A percentile compares a stretch with the other conserved stretches of the same genome.
Evolutionary conservation across 2,113 vertebrate genomes (phyloP).

Genomic region (Bungarus multicinctus): DNA sequence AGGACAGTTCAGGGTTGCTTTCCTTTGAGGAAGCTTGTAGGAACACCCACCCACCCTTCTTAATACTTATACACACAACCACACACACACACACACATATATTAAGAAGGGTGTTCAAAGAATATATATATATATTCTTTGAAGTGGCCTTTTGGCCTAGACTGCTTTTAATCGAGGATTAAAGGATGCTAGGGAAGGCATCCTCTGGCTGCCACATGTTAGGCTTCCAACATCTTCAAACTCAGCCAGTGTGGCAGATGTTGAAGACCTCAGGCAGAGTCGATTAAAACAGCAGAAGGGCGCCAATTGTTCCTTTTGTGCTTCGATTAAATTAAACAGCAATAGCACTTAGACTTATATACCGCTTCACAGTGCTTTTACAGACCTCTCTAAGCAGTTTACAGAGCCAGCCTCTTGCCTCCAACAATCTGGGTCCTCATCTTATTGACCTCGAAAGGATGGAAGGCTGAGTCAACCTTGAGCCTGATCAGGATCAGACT

Average conservation of each 20-base stretch:
- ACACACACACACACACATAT: too few relatives aligned
- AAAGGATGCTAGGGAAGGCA: not conserved
- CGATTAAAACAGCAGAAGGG: not conserved
- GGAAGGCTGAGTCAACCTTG: not conserved
- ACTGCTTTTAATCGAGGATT: not conserved
- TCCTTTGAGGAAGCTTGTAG: not conserved
- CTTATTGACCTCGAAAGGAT: not conserved
- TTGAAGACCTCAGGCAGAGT: not conserved
- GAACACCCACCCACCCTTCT: not conserved
- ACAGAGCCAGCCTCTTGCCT: not conserved
- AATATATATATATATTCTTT: not conserved
- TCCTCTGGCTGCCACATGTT: not conserved
- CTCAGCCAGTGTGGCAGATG: not conserved
- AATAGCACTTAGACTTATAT: not conserved
- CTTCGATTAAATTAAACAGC: not conserved
- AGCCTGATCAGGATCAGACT: not conserved
- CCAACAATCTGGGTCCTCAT: not conserved
- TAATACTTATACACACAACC: too few relatives aligned
- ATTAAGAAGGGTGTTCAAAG: too few relatives aligned
- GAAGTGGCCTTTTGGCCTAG: not conserved
- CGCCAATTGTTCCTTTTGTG: not conserved
- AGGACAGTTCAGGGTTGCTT: too few relatives aligned
- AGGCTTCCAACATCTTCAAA: not conserved
- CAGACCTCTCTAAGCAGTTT: not conserved
- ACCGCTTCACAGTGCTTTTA: not conserved